Conservation (phyloP, 2,113 vertebrate genomes). For the Sorex fumeus region DNA sequence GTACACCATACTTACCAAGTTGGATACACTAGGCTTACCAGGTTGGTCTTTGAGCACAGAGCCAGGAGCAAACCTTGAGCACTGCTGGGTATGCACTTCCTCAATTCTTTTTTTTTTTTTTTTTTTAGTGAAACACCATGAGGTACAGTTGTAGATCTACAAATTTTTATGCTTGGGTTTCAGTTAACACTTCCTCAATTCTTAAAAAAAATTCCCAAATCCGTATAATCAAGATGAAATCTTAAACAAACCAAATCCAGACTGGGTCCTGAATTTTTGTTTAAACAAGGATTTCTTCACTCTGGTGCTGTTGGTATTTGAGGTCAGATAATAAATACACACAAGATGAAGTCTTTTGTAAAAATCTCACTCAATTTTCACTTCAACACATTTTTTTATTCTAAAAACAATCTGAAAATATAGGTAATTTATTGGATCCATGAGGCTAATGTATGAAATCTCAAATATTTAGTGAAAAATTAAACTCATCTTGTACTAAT, state of each 20-base stretch:
- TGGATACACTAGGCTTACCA: too few species aligned
- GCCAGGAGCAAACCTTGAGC: too few species aligned
- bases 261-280: neutral
- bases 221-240: slow-evolving; percentile 28
- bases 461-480: slow-evolving; percentile 54
- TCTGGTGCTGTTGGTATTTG: neutral
- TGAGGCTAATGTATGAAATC: slow-evolving; percentile 6
- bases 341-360: neutral
- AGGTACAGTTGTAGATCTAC: too few species aligned
- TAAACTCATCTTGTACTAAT: neutral
- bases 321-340: neutral
- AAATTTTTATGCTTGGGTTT: too few species aligned
- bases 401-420: slow-evolving; percentile 30
- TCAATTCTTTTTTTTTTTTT: too few species aligned
- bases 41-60: too few species aligned
- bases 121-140: too few species aligned
- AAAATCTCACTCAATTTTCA: slow-evolving; percentile 26
- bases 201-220: neutral
- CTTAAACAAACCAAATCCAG: neutral
- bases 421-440: neutral
- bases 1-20: too few species aligned
- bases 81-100: too few species aligned
- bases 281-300: slow-evolving; percentile 16
- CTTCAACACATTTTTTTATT: neutral
- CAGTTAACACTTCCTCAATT: too few species aligned